phyloP scores from a whole-genome alignment of 2,888 invertebrate species.

The Apomyelois bistriatella region DNA sequence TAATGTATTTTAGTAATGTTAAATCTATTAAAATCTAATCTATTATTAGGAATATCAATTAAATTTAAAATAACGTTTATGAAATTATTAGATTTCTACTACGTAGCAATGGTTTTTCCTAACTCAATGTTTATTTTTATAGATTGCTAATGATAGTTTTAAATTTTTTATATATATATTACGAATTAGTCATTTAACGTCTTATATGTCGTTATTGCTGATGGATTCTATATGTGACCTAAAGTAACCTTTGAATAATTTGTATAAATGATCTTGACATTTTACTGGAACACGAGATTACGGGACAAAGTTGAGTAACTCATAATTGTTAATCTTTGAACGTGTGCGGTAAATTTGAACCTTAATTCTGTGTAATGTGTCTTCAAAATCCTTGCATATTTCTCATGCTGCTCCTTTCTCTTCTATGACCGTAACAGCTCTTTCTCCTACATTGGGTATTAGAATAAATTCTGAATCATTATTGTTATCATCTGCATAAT shows the following conservation, averaged over 20 bases:
- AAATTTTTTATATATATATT: too few species aligned
- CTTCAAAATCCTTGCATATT: conserved; percentile 1
- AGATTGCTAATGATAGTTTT: too few species aligned
- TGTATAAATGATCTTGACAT: not conserved
- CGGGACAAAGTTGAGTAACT: not conserved
- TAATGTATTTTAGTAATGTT: too few species aligned
- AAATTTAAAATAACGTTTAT: too few species aligned
- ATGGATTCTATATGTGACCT: not conserved
- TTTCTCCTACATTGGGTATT: conserved; percentile 28
- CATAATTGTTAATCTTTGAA: conserved; percentile 4
- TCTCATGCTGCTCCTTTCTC: not conserved
- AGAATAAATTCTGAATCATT: conserved; percentile 49
- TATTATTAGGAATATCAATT: too few species aligned
- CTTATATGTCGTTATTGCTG: not conserved
- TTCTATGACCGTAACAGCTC: conserved; percentile 10
- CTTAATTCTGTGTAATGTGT: not conserved
- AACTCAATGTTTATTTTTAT: too few species aligned
- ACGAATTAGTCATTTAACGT: too few species aligned
- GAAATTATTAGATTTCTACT: too few species aligned
- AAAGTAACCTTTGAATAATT: not conserved
- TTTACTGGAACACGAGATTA: not conserved
- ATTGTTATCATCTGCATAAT: conserved; percentile 63
- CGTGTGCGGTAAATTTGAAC: conserved; percentile 1
- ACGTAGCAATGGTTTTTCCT: too few species aligned
- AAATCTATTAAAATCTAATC: too few species aligned